A percentile compares a stretch with the other conserved stretches of the same genome.
These are phyloP conservation scores for Acleris laterana DNA, from an alignment of 2,888 invertebrate species.

Conservation along the genomic window DNA sequence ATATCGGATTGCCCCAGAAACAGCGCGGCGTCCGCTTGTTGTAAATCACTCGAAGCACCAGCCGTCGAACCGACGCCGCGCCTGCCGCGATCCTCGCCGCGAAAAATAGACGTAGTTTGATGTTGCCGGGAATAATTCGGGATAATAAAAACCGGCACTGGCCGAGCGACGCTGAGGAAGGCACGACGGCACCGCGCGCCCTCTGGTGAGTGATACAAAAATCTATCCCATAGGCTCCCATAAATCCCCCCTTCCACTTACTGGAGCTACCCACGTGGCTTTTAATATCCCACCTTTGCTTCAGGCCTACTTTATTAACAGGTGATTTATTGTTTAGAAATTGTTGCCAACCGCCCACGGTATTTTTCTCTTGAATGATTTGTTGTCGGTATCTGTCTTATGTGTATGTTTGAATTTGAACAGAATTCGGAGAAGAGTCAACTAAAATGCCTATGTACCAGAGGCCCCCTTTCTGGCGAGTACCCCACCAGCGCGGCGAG, in stretches of 20 bases:
- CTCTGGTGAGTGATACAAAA: constrained; percentile 69
- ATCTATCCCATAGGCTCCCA: constrained; percentile 6
- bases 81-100: constrained; percentile 62
- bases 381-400: constrained; percentile 16
- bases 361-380: constrained; percentile 21
- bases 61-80: constrained; percentile 66
- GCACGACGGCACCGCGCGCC: constrained; percentile 62
- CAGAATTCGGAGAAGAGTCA: constrained; percentile 39
- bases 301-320: constrained; percentile 52
- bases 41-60: constrained; percentile 74
- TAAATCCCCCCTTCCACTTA: constrained; percentile 7
- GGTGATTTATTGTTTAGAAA: constrained; percentile 61
- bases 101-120: constrained; percentile 77
- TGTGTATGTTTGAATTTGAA: constrained; percentile 18
- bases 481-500: constrained; percentile 73
- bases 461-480: constrained; percentile 86
- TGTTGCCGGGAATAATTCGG: constrained; percentile 72
- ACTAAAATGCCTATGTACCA: constrained; percentile 82
- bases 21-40: constrained; percentile 57
- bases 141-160: constrained; percentile 73
- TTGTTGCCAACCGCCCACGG: constrained; percentile 67
- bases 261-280: constrained; percentile 48
- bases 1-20: constrained; percentile 74
- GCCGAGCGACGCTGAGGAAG: constrained; percentile 59
- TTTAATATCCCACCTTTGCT: constrained; percentile 37